These are phyloP conservation scores for Alouatta palliata DNA, from an alignment of 2,113 vertebrate species.

Conservation along the genomic window DNA sequence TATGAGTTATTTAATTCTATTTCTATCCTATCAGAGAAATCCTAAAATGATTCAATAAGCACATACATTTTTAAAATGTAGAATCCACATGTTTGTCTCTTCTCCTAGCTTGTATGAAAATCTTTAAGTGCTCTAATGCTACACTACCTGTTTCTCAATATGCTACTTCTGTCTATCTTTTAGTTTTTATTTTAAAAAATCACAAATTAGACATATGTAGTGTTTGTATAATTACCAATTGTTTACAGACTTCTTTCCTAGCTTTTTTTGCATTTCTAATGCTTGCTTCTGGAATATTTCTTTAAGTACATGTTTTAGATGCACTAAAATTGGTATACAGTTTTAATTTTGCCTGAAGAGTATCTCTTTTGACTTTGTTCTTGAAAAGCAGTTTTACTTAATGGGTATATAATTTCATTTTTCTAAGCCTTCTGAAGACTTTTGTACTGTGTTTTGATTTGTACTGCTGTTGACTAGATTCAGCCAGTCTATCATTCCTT, in stretches of 20 bases:
- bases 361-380: not conserved
- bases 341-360: not conserved
- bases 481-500: not conserved
- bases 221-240: not conserved
- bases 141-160: not conserved
- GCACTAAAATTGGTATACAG: not conserved
- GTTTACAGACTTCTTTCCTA: not conserved
- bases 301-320: not conserved
- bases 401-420: not conserved
- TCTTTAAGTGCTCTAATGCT: not conserved
- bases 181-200: not conserved
- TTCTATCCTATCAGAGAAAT: not conserved
- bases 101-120: not conserved
- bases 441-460: not conserved
- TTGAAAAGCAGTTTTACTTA: not conserved
- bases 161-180: not conserved
- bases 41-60: conserved; percentile 4
- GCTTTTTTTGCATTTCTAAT: not conserved
- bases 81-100: not conserved
- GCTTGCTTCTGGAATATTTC: not conserved
- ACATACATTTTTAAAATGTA: not conserved
- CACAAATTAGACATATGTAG: not conserved
- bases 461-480: not conserved
- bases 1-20: not conserved
- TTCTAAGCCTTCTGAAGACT: not conserved